Conservation (phyloP, 2,113 vertebrate genomes). For the Odocoileus hemionus region DNA sequence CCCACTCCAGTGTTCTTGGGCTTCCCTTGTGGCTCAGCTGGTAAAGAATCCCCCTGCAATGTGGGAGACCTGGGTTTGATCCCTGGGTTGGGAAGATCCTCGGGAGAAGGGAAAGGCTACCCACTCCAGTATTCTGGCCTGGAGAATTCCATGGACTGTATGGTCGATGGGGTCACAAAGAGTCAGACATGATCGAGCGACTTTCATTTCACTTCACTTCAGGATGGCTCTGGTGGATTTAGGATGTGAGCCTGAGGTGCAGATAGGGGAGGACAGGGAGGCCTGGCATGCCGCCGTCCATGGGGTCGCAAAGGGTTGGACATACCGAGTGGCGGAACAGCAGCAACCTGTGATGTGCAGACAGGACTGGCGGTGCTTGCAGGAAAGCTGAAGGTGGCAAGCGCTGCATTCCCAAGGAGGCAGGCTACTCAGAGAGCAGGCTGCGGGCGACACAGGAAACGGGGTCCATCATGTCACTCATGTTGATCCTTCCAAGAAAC, state of each 20-base stretch:
- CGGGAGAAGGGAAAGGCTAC: background rate
- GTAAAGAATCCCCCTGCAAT: background rate
- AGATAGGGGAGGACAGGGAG: background rate
- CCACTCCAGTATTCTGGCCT: background rate
- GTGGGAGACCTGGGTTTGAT: accelerated
- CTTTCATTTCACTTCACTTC: background rate
- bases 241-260: background rate
- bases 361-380: accelerated
- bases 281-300: background rate
- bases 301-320: accelerated
- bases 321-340: background rate
- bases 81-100: background rate
- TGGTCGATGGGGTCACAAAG: background rate
- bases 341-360: background rate
- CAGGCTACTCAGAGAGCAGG: accelerated
- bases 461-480: accelerated
- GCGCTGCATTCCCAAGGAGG: accelerated
- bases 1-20: background rate
- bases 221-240: background rate
- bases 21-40: background rate
- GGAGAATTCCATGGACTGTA: background rate
- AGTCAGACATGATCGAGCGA: background rate
- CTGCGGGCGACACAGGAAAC: accelerated
- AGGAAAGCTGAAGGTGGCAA: background rate
- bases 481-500: background rate